Conservation (phyloP, 2,797 vertebrate species). For the Austrolebias charrua region DNA sequence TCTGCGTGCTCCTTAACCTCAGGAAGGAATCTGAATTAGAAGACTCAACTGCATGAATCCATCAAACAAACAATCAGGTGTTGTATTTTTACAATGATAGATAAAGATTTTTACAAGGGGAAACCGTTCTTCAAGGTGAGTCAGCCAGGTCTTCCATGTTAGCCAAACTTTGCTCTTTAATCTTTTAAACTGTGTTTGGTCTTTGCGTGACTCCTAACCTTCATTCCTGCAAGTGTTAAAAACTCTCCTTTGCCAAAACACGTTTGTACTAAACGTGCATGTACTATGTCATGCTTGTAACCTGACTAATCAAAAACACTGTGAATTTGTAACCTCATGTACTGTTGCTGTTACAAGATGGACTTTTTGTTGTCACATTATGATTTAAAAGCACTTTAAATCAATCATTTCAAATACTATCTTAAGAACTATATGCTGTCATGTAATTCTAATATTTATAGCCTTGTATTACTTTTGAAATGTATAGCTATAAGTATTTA, state of each 20-base stretch:
- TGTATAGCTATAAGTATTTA: conserved; percentile 30
- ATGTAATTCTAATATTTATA: conserved; percentile 37
- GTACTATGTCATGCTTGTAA: conserved; percentile 52
- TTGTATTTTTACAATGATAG: conserved; percentile 66
- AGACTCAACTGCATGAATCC: conserved; percentile 73
- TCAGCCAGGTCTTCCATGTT: conserved; percentile 57
- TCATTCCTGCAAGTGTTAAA: conserved; percentile 36
- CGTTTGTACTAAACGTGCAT: conserved; percentile 47
- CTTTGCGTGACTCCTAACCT: conserved; percentile 65
- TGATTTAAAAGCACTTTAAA: conserved; percentile 70
- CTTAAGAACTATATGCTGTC: conserved; percentile 26
- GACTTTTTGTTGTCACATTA: conserved; percentile 37
- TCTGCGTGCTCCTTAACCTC: conserved; percentile 86
- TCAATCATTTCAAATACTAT: conserved; percentile 35
- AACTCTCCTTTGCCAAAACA: conserved; percentile 36
- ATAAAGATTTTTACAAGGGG: conserved; percentile 60
- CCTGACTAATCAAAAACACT: conserved; percentile 62
- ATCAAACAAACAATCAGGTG: conserved; percentile 58
- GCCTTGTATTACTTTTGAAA: conserved; percentile 30
- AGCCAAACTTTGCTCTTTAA: conserved; percentile 40
- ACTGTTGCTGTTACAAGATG: conserved; percentile 38
- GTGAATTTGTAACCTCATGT: conserved; percentile 64
- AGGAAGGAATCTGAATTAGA: conserved; percentile 90
- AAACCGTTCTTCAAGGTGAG: conserved; percentile 31
- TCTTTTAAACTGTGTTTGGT: conserved; percentile 51